A percentile compares a stretch with the other conserved stretches of the same genome.
These are phyloP conservation scores for Notiomystis cincta DNA, from an alignment of 2,113 vertebrate species.

Conservation along the genomic window DNA sequence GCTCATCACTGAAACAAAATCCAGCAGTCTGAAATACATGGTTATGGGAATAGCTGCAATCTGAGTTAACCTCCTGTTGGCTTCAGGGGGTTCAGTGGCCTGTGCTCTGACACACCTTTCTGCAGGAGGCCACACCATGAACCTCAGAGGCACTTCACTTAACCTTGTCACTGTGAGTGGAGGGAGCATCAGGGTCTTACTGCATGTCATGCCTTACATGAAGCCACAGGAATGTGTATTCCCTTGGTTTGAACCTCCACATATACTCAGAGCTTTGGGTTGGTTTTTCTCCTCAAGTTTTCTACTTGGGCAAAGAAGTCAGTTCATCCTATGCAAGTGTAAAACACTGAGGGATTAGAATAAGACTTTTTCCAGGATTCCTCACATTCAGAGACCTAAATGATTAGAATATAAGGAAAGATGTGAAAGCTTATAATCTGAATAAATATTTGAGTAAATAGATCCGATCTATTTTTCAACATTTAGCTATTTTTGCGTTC, in stretches of 20 bases:
- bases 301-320: not conserved
- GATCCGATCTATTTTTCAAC: not conserved
- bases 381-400: not conserved
- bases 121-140: accelerated
- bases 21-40: not conserved
- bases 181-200: not conserved
- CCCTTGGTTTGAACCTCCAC: not conserved
- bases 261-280: not conserved
- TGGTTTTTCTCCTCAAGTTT: not conserved
- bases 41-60: not conserved
- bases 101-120: accelerated
- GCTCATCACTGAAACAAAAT: conserved; percentile 46
- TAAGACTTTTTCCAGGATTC: not conserved
- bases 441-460: not conserved
- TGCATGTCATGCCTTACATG: not conserved
- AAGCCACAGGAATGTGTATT: not conserved
- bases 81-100: not conserved
- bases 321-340: not conserved
- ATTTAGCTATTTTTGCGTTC: not conserved
- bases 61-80: conserved; percentile 20
- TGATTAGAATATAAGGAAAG: not conserved
- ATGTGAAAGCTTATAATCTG: not conserved
- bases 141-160: not conserved
- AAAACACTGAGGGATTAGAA: not conserved
- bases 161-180: accelerated